Percentiles rank a stretch among this genome's conserved stretches.
Conservation (phyloP, 2,888 invertebrate genomes). For the Ganaspis brasiliensis region DNA sequence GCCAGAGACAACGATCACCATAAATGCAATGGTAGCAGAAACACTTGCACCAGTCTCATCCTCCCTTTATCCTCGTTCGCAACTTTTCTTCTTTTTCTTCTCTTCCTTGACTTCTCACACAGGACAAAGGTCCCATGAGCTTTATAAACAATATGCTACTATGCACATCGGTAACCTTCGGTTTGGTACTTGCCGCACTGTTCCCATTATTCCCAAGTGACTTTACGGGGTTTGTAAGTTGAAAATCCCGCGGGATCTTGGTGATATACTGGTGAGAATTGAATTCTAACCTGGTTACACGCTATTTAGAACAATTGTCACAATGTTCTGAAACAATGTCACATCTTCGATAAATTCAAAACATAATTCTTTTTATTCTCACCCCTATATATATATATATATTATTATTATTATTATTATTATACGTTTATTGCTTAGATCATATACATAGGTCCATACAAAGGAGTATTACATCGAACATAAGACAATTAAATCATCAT, state of each 20-base stretch:
- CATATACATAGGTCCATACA: too few relatives aligned
- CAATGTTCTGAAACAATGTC: slow-evolving; percentile 24
- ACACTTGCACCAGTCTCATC: slow-evolving; percentile 65
- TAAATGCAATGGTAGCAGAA: slow-evolving; percentile 72
- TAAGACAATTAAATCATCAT: too few relatives aligned
- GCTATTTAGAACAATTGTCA: slow-evolving; percentile 45
- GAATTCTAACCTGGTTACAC: slow-evolving; percentile 51
- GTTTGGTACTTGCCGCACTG: slow-evolving; percentile 68
- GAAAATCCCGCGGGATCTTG: slow-evolving; percentile 70
- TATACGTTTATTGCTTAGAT: too few relatives aligned
- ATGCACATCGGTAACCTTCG: slow-evolving; percentile 76
- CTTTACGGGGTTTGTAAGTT: slow-evolving; percentile 65
- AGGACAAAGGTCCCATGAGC: slow-evolving; percentile 73
- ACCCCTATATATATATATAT: too few relatives aligned
- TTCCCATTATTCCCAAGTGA: slow-evolving; percentile 78
- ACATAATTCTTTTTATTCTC: too few relatives aligned
- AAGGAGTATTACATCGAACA: too few relatives aligned
- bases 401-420: too few relatives aligned
- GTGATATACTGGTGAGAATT: slow-evolving; percentile 72
- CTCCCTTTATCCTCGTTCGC: slow-evolving; percentile 42
- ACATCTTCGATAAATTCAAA: slow-evolving; percentile 5
- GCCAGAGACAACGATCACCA: slow-evolving; percentile 64
- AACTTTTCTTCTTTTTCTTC: slow-evolving; percentile 41
- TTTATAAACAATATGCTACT: slow-evolving; percentile 76
- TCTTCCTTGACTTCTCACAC: slow-evolving; percentile 72